These are phyloP conservation scores for Tiaroga cobitis DNA, from an alignment of 2,797 vertebrate species.

Conservation along the genomic window DNA sequence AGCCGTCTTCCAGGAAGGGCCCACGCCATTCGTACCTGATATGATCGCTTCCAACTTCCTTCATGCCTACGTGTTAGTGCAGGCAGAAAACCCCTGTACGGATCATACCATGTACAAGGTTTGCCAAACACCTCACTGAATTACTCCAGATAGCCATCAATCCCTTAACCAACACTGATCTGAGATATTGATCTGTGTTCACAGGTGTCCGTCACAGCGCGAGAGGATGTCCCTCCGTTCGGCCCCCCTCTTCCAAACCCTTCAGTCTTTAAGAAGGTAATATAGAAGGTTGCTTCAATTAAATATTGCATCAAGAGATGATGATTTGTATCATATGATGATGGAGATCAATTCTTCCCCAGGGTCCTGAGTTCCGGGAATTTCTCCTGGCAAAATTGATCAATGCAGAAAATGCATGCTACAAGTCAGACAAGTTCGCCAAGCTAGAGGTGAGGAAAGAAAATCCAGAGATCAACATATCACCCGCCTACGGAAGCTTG, in stretches of 20 bases:
- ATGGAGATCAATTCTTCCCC: slow-evolving; percentile 38
- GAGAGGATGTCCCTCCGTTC: slow-evolving; percentile 93
- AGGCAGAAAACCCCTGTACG: slow-evolving; percentile 83
- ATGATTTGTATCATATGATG: slow-evolving; percentile 57
- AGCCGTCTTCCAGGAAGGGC: slow-evolving; percentile 92
- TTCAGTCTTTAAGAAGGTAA: slow-evolving; percentile 92
- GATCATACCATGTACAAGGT: slow-evolving; percentile 89
- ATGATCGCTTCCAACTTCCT: slow-evolving; percentile 99
- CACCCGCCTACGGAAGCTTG: neutral
- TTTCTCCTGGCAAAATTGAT: slow-evolving; percentile 97
- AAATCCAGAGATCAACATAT: neutral
- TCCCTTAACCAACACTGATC: neutral
- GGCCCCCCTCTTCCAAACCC: slow-evolving; percentile 92
- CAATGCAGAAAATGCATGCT: slow-evolving; percentile 95
- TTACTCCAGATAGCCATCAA: neutral
- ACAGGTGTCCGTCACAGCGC: slow-evolving; percentile 93
- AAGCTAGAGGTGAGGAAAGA: slow-evolving; percentile 89
- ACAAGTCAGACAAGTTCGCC: slow-evolving; percentile 98
- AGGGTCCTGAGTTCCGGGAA: slow-evolving; percentile 93
- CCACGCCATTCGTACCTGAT: slow-evolving; percentile 95
- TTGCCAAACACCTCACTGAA: slow-evolving; percentile 33
- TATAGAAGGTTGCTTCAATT: slow-evolving; percentile 3
- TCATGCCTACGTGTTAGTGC: slow-evolving; percentile 94
- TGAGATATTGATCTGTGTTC: slow-evolving; percentile 34
- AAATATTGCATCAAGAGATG: slow-evolving; percentile 3